Base-by-base conservation (phyloP, 2,888 invertebrate genomes). In the Agrotis ipsilon region DNA sequence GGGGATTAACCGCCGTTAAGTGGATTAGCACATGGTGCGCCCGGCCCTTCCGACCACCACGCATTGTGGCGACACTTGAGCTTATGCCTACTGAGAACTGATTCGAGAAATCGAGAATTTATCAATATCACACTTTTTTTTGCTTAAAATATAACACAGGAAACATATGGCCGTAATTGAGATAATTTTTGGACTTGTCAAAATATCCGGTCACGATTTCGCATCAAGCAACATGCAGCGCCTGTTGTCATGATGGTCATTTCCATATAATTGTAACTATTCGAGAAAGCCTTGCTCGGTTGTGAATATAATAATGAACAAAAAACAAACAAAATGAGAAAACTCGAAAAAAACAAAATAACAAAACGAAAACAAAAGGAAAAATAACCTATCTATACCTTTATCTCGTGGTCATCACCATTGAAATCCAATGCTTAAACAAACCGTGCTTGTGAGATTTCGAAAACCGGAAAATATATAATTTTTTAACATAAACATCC, bases 21-120 rank as follows among this genome's bases (percentile, higher is more conserved):
- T 94, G 93, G 94, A 94, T 94, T 94, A 94, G 84, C 83, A 86
- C 91, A 92, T 92, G 92, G 89, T 86, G 86, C 74, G 78, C 72
- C 85, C 87, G 88, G 89, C 86, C 89, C 91, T 91, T 90, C 90
- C 89, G 89, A 72, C 81, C 76, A 58, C 64, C 61, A 32, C n/a
- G 67, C 62, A 81, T 83, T 87, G 86, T 81, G 58, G 51, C 39
- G 52, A 58, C 80, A 85, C 85, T 84, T 81, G 73, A 81, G 81
- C 72, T 72, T 66, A 75, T 72, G 74, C n/a, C 45, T 46, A 68
- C 78, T 21, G 57, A 71, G 64, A 78, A 78, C 63, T 77, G 79
- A 82, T 74, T 80, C 80, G 62, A 58, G 61, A 66, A 78, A 73
- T 81, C 70, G 51, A 60, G 45, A 69, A 49, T 62, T 60, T 73